Evolutionary conservation across 2,113 vertebrate genomes (phyloP), one percentile per base, ranked within the genome.

Genomic region (Bettongia penicillata): DNA sequence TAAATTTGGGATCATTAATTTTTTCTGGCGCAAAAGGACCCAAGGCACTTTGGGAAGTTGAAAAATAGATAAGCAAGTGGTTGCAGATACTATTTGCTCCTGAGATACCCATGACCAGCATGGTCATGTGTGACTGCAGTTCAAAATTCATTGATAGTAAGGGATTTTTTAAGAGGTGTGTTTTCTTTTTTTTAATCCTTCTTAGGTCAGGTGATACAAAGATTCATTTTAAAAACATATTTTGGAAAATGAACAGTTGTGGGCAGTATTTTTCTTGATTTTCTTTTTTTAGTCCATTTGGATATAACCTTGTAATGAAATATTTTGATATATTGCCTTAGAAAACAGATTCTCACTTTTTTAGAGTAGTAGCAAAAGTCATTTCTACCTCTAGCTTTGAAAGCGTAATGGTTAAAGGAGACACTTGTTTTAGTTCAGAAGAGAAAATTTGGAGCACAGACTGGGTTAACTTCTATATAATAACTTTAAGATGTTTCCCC

Each of bases 391-490:
- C 50, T 1, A 2, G n/a, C 90, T 89, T 84, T 49, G 31, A 47
- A 61, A 51, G 31, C 47, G 53, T 14, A 57, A 47, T 43, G 7
- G 48, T 89, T 94, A 55, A 89, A 55, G 90, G 12, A 53, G 31
- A 10, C 22, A 68, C 89, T 47, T 52, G 55, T n/a, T 68, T 94
- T 94, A 55, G 51, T 24, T 52, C 49, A 43, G 92, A 91, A 93
- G 94, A 77, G 68, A 68, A 28, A 57, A 95, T 91, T 92, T 26
- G 2, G 90, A 49, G 47, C 91, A 22, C 52, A 31, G 28, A 47
- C 8, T 57, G 14, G 89, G 48, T 93, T 93, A 90, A 94, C n/a
- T 96, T 95, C 19, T 52, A 19, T 57, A 84, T 91, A 93, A 25
- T 14, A 77, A 22, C 49, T 52, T 91, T 91, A 47, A n/a, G 10